Conservation (phyloP, 1,140 invertebrate species). For the Leguminivora glycinivorella region DNA sequence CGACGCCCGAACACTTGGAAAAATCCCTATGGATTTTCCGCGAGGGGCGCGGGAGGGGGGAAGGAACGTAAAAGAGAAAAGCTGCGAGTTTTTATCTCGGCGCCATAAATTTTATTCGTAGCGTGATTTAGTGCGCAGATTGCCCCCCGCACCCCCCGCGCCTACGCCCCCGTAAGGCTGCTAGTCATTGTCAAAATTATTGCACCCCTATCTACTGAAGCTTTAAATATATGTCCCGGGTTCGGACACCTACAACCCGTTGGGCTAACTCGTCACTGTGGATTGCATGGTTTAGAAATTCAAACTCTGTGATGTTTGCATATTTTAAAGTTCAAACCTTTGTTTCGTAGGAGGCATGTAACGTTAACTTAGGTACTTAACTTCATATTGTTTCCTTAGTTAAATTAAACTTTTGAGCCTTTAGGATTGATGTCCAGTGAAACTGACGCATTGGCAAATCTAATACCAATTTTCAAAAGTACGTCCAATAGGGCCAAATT, state of each 20-base stretch:
- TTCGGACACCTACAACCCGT: conserved; percentile 69
- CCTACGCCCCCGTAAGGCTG: conserved; percentile 75
- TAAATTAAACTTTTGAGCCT: too few species aligned
- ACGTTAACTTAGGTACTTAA: too few species aligned
- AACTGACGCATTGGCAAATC: too few species aligned
- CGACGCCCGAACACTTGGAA: conserved; percentile 76
- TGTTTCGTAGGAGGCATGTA: too few species aligned
- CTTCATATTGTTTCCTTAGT: too few species aligned
- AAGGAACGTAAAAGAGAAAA: conserved; percentile 80
- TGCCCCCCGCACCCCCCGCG: conserved; percentile 71
- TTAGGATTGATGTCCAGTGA: too few species aligned
- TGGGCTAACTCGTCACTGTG: conserved; percentile 32
- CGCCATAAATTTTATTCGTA: conserved; percentile 81
- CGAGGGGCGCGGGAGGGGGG: conserved; percentile 54
- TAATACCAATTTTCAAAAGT: too few species aligned
- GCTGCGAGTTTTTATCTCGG: conserved; percentile 81
- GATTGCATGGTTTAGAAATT: neutral
- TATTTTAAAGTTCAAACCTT: too few species aligned
- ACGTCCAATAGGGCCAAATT: too few species aligned
- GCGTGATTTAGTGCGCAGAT: conserved; percentile 81
- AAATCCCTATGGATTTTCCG: conserved; percentile 79
- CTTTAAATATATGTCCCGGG: conserved; percentile 77
- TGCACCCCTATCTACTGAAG: conserved; percentile 78
- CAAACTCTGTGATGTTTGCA: neutral
- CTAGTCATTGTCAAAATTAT: conserved; percentile 79